phyloP scores from a whole-genome alignment of 2,113 vertebrate species.

The Callipepla squamata region DNA sequence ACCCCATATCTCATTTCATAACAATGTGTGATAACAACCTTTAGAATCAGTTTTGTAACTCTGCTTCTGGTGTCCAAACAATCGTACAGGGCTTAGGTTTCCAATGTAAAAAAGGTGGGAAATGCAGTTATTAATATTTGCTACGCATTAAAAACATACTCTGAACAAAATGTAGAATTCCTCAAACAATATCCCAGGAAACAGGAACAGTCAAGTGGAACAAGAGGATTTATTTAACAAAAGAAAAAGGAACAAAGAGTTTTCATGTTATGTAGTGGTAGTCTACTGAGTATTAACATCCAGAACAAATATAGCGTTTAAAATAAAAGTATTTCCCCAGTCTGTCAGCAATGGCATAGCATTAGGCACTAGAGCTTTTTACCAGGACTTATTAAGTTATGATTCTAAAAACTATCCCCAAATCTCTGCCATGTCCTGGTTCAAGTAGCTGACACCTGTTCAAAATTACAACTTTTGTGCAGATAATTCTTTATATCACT shows the following conservation, averaged over 20 bases:
- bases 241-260: not conserved
- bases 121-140: not conserved
- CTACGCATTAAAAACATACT: not conserved
- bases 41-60: not conserved
- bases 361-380: not conserved
- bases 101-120: not conserved
- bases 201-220: not conserved
- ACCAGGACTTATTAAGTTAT: not conserved
- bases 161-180: not conserved
- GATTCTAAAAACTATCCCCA: not conserved
- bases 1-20: not conserved
- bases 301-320: not conserved
- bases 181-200: not conserved
- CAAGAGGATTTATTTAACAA: not conserved
- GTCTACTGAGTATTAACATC: not conserved
- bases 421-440: rapidly evolving
- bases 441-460: not conserved
- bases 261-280: not conserved
- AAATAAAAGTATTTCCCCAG: not conserved
- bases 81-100: not conserved
- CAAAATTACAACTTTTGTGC: not conserved
- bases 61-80: not conserved
- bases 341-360: not conserved
- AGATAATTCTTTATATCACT: not conserved
- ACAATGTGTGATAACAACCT: not conserved